Evolutionary conservation across 2,888 invertebrate genomes (phyloP), one percentile per base, ranked within the genome.

Genomic region (Folsomia manolachei): DNA sequence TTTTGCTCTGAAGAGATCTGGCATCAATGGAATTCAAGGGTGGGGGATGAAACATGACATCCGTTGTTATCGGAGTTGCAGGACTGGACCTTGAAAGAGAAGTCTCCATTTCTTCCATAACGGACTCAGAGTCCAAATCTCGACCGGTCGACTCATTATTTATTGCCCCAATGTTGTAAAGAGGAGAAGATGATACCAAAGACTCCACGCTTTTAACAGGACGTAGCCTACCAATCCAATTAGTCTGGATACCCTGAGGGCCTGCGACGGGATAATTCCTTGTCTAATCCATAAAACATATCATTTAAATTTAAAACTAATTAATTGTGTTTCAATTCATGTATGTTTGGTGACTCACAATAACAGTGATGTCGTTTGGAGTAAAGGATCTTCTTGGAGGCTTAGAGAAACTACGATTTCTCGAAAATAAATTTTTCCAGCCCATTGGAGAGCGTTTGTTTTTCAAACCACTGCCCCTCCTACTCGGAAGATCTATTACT

Each of bases 401-500:
- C 62, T 82, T 75, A 52, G 81, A 66, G 82, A 84, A 75, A 83
- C 83, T 79, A 83, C 83, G 66, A 71, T 79, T 82, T 78, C 87
- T 82, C 11, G 83, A 85, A 85, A 93, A 94, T 77, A 94, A 87
- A 1, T 91, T 90, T 72, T 91, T 88, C 93, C 94, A 93, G 14
- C 92, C 92, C 0, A 87, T 86, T 1, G 84, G 83, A 7, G 83
- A 83, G 25, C 84, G 81, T 75, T 83, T 83, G 64, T 82, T 80
- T 78, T 83, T 84, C 2, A 82, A 73, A 56, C 82, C 80, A 63
- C 74, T 80, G 69, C 79, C 80, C 52, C 82, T 80, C 79, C 83
- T 82, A 66, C 80, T 79, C 0, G 96, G 97, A 62, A 95, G 86
- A 72, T 97, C 95, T 78, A 97, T 88, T 2, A 97, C 92, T 0